These are phyloP conservation scores for Leucoma salicis DNA, from an alignment of 2,888 invertebrate genomes.

Conservation along the genomic window DNA sequence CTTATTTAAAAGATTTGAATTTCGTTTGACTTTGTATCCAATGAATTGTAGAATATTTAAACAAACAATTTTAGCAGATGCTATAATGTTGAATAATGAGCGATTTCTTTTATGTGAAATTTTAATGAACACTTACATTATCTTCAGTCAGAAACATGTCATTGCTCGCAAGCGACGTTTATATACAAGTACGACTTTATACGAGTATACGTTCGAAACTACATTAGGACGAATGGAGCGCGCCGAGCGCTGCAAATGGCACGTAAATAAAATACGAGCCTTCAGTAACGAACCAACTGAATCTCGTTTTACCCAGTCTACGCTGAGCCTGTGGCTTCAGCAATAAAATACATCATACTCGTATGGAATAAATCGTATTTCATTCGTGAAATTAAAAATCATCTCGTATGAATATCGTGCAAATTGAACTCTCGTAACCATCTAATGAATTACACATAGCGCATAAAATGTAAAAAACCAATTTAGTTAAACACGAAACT, in stretches of 20 bases:
- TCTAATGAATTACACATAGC: slow-evolving; percentile 10
- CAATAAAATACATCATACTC: background rate
- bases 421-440: slow-evolving; percentile 18
- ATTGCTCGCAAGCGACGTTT: background rate
- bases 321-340: slow-evolving; percentile 10
- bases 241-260: slow-evolving; percentile 55
- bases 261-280: slow-evolving; percentile 70
- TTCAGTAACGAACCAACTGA: slow-evolving; percentile 28
- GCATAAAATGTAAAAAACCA: too few relatives aligned
- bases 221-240: slow-evolving; percentile 31
- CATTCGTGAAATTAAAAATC: slow-evolving; percentile 46
- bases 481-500: background rate
- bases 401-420: slow-evolving; percentile 25
- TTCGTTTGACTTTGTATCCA: too few relatives aligned
- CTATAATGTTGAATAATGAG: too few relatives aligned
- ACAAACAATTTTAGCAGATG: too few relatives aligned
- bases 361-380: slow-evolving; percentile 36
- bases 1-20: background rate
- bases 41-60: too few relatives aligned
- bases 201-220: slow-evolving; percentile 28
- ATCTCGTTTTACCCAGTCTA: slow-evolving; percentile 29
- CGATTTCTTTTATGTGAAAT: too few relatives aligned
- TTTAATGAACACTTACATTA: too few relatives aligned
- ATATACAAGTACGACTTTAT: background rate
- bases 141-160: too few relatives aligned